phyloP scores from a whole-genome alignment of 2,797 vertebrate species.

The Rhinoraja longicauda region DNA sequence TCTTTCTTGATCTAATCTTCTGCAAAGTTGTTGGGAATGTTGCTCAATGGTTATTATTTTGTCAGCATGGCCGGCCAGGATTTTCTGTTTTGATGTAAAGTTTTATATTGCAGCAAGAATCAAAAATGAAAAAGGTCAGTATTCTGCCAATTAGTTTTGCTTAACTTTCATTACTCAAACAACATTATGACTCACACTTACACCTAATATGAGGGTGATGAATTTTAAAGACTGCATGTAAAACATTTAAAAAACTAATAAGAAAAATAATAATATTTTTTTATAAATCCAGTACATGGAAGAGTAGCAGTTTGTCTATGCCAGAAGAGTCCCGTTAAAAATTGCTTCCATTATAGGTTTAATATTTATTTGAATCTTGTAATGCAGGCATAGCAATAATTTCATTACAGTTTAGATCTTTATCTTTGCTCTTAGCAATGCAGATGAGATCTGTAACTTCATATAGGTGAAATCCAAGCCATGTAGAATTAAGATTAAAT shows the following conservation, averaged over 20 bases:
- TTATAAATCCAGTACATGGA: neutral
- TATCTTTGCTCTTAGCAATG: neutral
- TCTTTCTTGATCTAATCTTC: conserved; percentile 61
- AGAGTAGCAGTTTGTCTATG: neutral
- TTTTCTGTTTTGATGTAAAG: conserved; percentile 50
- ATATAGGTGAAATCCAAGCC: neutral
- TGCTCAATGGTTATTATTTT: conserved; percentile 56
- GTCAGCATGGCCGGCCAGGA: conserved; percentile 59
- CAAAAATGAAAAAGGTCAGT: neutral
- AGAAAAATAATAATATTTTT: neutral
- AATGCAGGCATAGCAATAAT: neutral
- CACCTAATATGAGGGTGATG: neutral
- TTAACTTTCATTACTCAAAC: neutral
- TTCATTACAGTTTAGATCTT: neutral
- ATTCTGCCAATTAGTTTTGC: neutral
- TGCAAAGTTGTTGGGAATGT: conserved; percentile 66
- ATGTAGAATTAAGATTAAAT: neutral
- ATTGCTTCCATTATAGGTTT: neutral
- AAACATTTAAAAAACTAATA: neutral
- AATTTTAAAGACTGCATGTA: neutral
- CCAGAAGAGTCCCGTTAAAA: neutral
- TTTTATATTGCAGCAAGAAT: conserved; percentile 21
- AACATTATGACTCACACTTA: neutral
- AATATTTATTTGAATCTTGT: neutral
- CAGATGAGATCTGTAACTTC: neutral